These are phyloP conservation scores for Lepisosteus osseus DNA, from an alignment of 2,113 vertebrate genomes.

Conservation along the genomic window DNA sequence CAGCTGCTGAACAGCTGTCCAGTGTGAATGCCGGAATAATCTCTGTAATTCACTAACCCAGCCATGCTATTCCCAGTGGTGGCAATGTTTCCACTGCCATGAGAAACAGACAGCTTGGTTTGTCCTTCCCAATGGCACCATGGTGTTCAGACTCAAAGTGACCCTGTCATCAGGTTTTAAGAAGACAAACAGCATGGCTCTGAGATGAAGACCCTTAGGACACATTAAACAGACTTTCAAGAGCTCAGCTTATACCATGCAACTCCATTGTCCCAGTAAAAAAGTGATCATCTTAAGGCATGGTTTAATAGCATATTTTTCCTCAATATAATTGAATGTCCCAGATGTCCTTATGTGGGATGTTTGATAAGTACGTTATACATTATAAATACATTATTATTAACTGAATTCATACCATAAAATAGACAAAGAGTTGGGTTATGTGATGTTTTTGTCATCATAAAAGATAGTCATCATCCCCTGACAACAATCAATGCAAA, in stretches of 20 bases:
- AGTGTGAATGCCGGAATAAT: neutral
- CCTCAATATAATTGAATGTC: neutral
- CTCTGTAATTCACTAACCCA: neutral
- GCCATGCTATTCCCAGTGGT: neutral
- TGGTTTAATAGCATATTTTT: slow-evolving; percentile 12
- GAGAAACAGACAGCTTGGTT: neutral
- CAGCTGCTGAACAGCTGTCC: neutral
- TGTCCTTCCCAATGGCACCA: slow-evolving; percentile 14
- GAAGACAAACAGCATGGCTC: slow-evolving; percentile 10
- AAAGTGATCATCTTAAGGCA: neutral
- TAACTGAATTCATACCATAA: slow-evolving; percentile 3
- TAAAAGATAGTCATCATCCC: too few species aligned
- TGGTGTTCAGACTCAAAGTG: slow-evolving; percentile 9
- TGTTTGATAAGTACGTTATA: slow-evolving; percentile 8
- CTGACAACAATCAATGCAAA: too few species aligned
- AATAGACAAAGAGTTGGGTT: too few species aligned
- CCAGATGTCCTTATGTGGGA: slow-evolving; percentile 12
- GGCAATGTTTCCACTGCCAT: neutral
- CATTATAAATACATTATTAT: neutral
- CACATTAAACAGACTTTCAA: slow-evolving; percentile 14
- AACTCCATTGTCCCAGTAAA: neutral
- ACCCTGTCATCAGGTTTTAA: slow-evolving; percentile 5
- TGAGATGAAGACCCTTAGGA: neutral
- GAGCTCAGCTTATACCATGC: neutral
- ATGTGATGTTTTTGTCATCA: too few species aligned